A percentile compares a stretch with the other conserved stretches of the same genome.
Evolutionary conservation across 2,113 vertebrate species (phyloP).

Genomic region (Thalassoma bifasciatum): DNA sequence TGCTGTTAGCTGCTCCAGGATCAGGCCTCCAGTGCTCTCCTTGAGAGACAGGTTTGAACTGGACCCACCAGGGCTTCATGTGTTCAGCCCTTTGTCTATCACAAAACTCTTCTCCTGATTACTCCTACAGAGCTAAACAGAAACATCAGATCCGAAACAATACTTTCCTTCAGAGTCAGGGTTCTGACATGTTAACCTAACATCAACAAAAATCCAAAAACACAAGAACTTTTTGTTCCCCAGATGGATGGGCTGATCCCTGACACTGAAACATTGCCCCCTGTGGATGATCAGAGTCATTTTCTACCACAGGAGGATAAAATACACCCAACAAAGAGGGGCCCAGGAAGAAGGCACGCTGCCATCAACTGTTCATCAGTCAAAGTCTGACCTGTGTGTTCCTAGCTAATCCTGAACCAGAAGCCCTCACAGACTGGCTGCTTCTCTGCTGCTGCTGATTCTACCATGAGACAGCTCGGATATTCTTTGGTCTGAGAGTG

Average conservation of each 20-base stretch:
- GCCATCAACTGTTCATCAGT: conserved; percentile 32
- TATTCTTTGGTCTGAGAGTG: conserved; percentile 82
- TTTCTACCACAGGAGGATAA: conserved; percentile 30
- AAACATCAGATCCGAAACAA: neutral
- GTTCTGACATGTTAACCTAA: too few species aligned
- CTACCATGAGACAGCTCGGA: conserved; percentile 13
- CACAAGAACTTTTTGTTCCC: neutral
- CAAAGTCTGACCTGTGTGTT: neutral
- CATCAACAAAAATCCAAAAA: too few species aligned
- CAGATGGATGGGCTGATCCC: neutral
- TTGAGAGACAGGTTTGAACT: neutral
- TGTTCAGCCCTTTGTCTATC: neutral
- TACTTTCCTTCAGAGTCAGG: too few species aligned
- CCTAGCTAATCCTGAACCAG: conserved; percentile 27
- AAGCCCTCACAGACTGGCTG: conserved; percentile 12
- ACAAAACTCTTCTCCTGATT: conserved; percentile 10
- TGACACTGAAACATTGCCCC: too few species aligned
- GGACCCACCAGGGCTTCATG: conserved; percentile 1
- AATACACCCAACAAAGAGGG: conserved; percentile 24
- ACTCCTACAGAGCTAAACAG: neutral
- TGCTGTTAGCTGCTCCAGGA: too few species aligned
- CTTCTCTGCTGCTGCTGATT: neutral
- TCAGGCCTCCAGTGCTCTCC: too few species aligned
- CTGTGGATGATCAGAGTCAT: neutral
- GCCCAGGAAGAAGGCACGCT: conserved; percentile 67